These are phyloP conservation scores for Bathynomus jamesi DNA, from an alignment of 1,140 invertebrate species.

Conservation along the genomic window DNA sequence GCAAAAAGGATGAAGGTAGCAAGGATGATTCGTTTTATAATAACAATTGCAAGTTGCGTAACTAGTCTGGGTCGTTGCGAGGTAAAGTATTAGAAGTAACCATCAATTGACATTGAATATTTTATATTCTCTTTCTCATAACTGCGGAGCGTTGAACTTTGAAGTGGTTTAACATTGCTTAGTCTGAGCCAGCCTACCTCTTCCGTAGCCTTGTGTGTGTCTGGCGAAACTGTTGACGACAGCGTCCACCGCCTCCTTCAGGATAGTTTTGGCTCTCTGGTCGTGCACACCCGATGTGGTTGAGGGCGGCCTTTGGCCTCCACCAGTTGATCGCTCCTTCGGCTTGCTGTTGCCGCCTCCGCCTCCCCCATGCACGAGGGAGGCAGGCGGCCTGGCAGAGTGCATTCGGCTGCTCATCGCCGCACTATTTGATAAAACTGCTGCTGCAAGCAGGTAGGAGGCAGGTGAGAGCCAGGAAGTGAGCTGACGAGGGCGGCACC, in stretches of 20 bases:
- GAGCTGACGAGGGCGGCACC: neutral
- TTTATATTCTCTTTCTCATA: too few species aligned
- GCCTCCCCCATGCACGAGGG: constrained; percentile 32
- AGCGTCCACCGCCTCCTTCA: constrained; percentile 66
- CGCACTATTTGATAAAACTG: neutral
- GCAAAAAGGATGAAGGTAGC: too few species aligned
- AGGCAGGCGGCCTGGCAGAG: constrained; percentile 25
- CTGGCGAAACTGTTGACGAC: constrained; percentile 71
- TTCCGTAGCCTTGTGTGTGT: constrained; percentile 64
- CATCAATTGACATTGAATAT: too few species aligned
- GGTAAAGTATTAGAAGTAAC: too few species aligned
- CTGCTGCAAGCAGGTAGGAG: neutral
- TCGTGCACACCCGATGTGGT: constrained; percentile 42
- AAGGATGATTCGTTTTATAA: too few species aligned
- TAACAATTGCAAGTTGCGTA: too few species aligned
- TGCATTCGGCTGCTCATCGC: constrained; percentile 26
- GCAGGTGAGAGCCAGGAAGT: neutral
- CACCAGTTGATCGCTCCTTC: constrained; percentile 6
- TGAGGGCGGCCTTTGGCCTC: constrained; percentile 26
- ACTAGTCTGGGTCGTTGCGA: too few species aligned
- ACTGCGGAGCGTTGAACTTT: too few species aligned
- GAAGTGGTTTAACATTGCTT: neutral
- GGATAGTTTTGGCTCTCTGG: constrained; percentile 59
- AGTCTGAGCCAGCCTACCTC: constrained; percentile 50
- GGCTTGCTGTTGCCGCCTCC: constrained; percentile 24